Evolutionary conservation across 2,113 vertebrate species (phyloP), one percentile per base, ranked within the genome.

Genomic region (Corythoichthys intestinalis): DNA sequence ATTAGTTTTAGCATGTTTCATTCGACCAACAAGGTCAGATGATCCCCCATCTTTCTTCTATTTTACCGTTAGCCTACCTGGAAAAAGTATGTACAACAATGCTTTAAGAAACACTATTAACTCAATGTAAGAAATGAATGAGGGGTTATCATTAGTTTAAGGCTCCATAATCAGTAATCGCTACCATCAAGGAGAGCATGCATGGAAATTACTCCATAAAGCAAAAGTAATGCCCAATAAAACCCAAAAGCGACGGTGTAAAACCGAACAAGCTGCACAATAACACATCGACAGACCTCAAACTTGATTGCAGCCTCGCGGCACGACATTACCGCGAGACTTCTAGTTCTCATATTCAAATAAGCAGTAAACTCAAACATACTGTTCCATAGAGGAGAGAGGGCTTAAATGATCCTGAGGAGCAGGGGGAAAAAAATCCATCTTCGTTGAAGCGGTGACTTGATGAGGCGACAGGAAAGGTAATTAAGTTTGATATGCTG

Each of bases 401-500:
- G 67, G 76, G 68, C 88, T 81, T 85, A 81, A 82, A 83, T 84
- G 74, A 34, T 85, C 87, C 81, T 66, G 71, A 28, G 56, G 75
- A 85, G 67, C 53, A 70, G 79, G 41, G 41, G 41, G 76, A 82
- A 85, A 73, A 56, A 56, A 74, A 88, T 91, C 85, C 75, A 81
- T 91, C 90, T 90, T 90, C 91, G 87, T 87, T 85, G 86, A 83
- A 83, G 84, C 79, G 65, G 69, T 68, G 81, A 87, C 86, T 89
- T 90, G 89, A 92, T 89, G 88, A 89, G 87, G 84, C 85, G 84
- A 89, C 84, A 86, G 85, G 86, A 90, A 87, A 89, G 86, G 87
- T 90, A 90, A 92, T 92, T 91, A 91, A 82, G 82, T 90, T 87
- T 91, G 88, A 92, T 86, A 88, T 91, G 88, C 90, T 90, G 85